Conservation (phyloP, 2,113 vertebrate species). For the Pluvianellus socialis region DNA sequence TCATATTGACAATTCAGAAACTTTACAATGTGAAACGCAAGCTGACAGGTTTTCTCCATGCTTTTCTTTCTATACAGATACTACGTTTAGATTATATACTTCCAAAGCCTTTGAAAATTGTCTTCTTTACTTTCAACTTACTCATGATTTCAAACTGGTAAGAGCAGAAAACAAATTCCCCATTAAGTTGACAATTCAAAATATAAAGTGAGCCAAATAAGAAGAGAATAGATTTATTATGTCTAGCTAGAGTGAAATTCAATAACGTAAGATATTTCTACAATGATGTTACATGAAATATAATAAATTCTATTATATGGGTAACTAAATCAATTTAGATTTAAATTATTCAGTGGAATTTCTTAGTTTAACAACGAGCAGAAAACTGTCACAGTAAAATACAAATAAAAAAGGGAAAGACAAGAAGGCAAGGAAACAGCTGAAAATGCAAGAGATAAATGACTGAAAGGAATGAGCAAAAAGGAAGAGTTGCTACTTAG, state of each 20-base stretch:
- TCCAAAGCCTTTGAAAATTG: neutral
- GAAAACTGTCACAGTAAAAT: neutral
- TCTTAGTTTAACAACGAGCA: neutral
- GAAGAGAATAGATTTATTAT: neutral
- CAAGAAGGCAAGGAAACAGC: neutral
- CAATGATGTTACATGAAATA: neutral
- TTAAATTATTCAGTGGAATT: neutral
- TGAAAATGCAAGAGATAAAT: neutral
- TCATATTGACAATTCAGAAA: neutral
- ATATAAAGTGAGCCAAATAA: neutral
- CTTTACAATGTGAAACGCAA: neutral
- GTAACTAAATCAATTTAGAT: neutral
- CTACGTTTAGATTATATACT: neutral
- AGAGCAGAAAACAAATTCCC: neutral
- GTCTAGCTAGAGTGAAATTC: neutral
- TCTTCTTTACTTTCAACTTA: neutral
- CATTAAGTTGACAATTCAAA: neutral
- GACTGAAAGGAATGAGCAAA: neutral
- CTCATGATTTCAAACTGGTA: neutral
- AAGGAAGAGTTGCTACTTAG: neutral
- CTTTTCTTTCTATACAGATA: neutral
- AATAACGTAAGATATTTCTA: neutral
- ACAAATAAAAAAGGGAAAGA: neutral
- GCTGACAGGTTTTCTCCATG: neutral
- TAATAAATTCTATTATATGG: neutral